These are phyloP conservation scores for Thymelicus acteon DNA, from an alignment of 2,888 invertebrate genomes.

Conservation along the genomic window DNA sequence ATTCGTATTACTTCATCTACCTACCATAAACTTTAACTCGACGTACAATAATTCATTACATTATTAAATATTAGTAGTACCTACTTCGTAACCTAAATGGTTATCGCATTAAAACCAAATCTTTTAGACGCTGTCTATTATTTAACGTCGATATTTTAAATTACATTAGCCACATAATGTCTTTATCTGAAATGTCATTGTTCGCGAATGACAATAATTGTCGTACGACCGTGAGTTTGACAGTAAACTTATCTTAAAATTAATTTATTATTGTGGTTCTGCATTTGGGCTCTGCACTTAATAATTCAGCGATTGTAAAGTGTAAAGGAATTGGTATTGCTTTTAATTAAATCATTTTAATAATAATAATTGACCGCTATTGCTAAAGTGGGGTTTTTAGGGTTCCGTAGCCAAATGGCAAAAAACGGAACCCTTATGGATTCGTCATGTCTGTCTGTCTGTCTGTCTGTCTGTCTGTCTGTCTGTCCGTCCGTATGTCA, in stretches of 20 bases:
- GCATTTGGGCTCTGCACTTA: not conserved
- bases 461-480: too few species aligned
- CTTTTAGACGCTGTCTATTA: not conserved
- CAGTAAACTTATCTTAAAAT: constrained; percentile 18
- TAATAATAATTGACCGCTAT: too few species aligned
- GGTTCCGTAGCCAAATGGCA: too few species aligned
- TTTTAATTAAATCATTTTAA: too few species aligned
- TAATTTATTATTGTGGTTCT: constrained; percentile 21
- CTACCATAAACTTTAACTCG: too few species aligned
- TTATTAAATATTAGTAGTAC: too few species aligned
- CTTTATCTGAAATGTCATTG: constrained; percentile 19
- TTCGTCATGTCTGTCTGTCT: too few species aligned
- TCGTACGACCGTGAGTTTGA: constrained; percentile 15
- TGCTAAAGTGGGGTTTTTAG: too few species aligned
- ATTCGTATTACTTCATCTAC: too few species aligned
- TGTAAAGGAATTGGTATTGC: not conserved
- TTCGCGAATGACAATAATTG: constrained; percentile 16
- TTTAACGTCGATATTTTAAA: constrained; percentile 11
- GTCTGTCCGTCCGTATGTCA: too few species aligned
- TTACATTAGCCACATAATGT: constrained; percentile 12
- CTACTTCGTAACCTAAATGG: not conserved
- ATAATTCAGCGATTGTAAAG: not conserved
- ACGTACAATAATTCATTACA: too few species aligned
- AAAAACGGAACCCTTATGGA: too few species aligned
- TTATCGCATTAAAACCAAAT: not conserved